Evolutionary conservation across 2,797 vertebrate species (phyloP).

Genomic region (Mus minutoides): DNA sequence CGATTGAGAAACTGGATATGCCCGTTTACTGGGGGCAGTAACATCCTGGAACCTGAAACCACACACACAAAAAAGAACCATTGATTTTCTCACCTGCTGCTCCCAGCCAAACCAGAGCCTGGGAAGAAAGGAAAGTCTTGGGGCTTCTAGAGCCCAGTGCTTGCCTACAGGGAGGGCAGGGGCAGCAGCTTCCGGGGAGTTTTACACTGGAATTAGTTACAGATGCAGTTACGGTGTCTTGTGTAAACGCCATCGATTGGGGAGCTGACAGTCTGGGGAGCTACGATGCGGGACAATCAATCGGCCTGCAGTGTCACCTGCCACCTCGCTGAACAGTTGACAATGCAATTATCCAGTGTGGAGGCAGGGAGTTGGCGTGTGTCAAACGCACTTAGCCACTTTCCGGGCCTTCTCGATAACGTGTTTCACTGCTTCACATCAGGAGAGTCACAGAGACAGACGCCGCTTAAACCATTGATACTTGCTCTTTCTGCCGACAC

Average conservation of each 20-base stretch:
- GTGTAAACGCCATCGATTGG: slow-evolving; percentile 92
- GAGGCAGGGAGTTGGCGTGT: slow-evolving; percentile 92
- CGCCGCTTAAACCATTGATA: slow-evolving; percentile 87
- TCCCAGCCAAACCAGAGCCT: slow-evolving; percentile 75
- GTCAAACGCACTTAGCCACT: slow-evolving; percentile 92
- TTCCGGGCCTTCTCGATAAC: slow-evolving; percentile 89
- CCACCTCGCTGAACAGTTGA: slow-evolving; percentile 92
- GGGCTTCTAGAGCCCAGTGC: slow-evolving; percentile 54
- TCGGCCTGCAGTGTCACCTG: slow-evolving; percentile 90
- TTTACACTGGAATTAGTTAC: slow-evolving; percentile 92
- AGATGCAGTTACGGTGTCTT: slow-evolving; percentile 90
- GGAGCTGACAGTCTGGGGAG: slow-evolving; percentile 90
- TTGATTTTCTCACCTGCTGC: slow-evolving; percentile 86
- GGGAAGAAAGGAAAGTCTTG: slow-evolving; percentile 60
- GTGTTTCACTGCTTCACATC: slow-evolving; percentile 84
- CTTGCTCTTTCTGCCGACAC: slow-evolving; percentile 79
- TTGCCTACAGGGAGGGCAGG: slow-evolving; percentile 74
- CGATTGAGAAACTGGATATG: slow-evolving; percentile 89
- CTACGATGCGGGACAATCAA: slow-evolving; percentile 87
- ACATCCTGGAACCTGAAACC: slow-evolving; percentile 87
- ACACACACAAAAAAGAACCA: slow-evolving; percentile 78
- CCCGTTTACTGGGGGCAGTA: slow-evolving; percentile 87
- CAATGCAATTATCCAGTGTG: slow-evolving; percentile 93
- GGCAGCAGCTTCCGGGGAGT: slow-evolving; percentile 83
- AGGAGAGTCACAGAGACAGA: slow-evolving; percentile 86